Evolutionary conservation across 2,888 invertebrate species (phyloP).

Genomic region (Exephanes ischioxanthus): DNA sequence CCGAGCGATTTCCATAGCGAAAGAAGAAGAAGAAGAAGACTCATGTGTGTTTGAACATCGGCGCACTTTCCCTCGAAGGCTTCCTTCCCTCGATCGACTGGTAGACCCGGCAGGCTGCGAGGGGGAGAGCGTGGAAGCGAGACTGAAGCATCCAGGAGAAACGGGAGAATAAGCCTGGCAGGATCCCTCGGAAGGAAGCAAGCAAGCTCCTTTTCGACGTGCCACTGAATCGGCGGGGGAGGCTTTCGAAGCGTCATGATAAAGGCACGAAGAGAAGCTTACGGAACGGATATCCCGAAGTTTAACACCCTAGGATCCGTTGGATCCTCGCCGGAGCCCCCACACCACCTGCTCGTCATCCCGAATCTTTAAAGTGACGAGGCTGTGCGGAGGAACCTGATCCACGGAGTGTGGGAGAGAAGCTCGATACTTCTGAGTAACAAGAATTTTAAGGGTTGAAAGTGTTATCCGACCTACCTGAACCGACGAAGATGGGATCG

Average conservation of each 20-base stretch:
- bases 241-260: slow-evolving; percentile 54
- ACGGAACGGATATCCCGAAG: slow-evolving; percentile 61
- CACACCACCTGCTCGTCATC: not conserved
- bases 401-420: slow-evolving; percentile 15
- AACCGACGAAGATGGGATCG: not conserved
- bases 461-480: slow-evolving; percentile 1
- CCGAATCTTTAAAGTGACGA: slow-evolving; percentile 60
- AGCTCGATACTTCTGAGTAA: not conserved
- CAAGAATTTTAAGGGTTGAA: not conserved
- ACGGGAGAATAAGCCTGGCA: slow-evolving; percentile 46
- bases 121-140: not conserved
- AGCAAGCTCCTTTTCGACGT: slow-evolving; percentile 47
- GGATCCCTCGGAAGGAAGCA: slow-evolving; percentile 42
- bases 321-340: not conserved
- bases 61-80: slow-evolving; percentile 7
- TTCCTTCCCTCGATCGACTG: slow-evolving; percentile 1
- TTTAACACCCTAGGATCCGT: slow-evolving; percentile 51
- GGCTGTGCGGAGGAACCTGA: slow-evolving; percentile 54
- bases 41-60: slow-evolving; percentile 10
- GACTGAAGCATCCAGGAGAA: slow-evolving; percentile 3
- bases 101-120: not conserved
- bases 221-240: slow-evolving; percentile 35
- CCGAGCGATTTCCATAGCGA: slow-evolving; percentile 1
- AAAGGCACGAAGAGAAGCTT: slow-evolving; percentile 30
- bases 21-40: slow-evolving; percentile 8